Percentiles rank a stretch among this genome's conserved stretches.
phyloP scores from a whole-genome alignment of 1,140 invertebrate species.

The Helicorthomorpha holstii region DNA sequence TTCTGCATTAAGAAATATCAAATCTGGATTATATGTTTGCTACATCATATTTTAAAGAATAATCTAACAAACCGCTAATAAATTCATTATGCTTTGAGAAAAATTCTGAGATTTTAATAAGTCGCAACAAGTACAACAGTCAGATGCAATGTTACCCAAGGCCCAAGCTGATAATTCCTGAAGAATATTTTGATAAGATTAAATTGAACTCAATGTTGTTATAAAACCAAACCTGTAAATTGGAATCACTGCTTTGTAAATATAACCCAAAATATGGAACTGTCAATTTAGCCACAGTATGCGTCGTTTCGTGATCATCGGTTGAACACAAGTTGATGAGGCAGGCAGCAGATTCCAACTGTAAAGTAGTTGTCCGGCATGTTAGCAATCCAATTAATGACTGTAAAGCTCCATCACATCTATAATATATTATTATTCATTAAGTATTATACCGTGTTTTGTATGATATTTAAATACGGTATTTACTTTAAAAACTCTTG shows the following conservation, averaged over 20 bases:
- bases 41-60: background rate
- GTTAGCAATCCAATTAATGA: background rate
- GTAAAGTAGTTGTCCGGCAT: background rate
- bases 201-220: background rate
- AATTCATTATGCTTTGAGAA: background rate
- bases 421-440: background rate
- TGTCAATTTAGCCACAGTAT: background rate
- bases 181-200: background rate
- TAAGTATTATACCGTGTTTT: background rate
- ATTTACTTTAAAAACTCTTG: background rate
- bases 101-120: background rate
- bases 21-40: background rate
- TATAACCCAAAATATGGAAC: background rate
- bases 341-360: background rate
- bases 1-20: background rate
- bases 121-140: background rate
- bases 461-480: background rate
- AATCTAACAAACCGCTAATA: background rate
- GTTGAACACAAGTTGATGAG: background rate
- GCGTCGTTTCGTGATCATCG: background rate
- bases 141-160: constrained; percentile 2
- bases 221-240: background rate
- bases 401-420: background rate
- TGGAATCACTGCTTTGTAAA: background rate
- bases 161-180: constrained; percentile 4